Evolutionary conservation across 30 jellyfish, hydroid and myxozoan genomes (phyloP).

Genomic region (Chironex yamaguchii): DNA sequence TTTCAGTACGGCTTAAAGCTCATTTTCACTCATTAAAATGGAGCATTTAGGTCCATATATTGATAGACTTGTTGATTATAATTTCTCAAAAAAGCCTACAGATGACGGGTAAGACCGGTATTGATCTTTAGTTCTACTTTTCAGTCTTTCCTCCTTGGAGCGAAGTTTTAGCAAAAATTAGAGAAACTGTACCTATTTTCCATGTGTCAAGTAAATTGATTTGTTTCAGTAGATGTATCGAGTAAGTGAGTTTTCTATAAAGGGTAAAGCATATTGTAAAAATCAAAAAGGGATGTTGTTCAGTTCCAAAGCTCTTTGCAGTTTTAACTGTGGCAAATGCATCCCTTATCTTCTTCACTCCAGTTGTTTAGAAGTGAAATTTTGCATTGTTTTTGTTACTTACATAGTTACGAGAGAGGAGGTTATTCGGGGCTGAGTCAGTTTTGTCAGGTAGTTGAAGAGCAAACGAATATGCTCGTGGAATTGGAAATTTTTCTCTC

Average conservation of each 20-base stretch:
- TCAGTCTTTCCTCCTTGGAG: constrained; percentile 6
- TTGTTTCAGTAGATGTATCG: constrained; percentile 42
- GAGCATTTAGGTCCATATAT: too few species aligned
- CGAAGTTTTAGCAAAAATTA: neutral
- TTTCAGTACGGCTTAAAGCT: too few species aligned
- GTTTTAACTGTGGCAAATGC: constrained; percentile 21
- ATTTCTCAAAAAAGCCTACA: too few species aligned
- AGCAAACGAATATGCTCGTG: constrained; percentile 22
- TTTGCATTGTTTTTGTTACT: neutral
- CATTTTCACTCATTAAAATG: too few species aligned
- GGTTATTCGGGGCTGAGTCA: constrained; percentile 26
- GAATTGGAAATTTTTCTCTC: constrained; percentile 17
- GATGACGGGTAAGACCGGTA: too few species aligned
- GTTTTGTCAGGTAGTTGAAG: constrained; percentile 40
- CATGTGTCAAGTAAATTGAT: constrained; percentile 21
- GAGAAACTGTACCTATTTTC: constrained; percentile 52
- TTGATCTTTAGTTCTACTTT: too few species aligned
- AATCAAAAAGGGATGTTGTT: constrained; percentile 5
- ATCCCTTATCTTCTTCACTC: constrained; percentile 4
- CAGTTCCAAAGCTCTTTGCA: constrained; percentile 24
- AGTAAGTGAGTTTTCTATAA: constrained; percentile 37
- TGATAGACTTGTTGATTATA: too few species aligned
- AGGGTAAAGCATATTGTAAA: constrained; percentile 3
- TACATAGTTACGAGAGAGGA: neutral
- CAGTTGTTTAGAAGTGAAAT: neutral